Percentiles rank a stretch among this genome's conserved stretches.
Conservation (phyloP, 2,113 vertebrate species). For the Lophotis ruficrista region DNA sequence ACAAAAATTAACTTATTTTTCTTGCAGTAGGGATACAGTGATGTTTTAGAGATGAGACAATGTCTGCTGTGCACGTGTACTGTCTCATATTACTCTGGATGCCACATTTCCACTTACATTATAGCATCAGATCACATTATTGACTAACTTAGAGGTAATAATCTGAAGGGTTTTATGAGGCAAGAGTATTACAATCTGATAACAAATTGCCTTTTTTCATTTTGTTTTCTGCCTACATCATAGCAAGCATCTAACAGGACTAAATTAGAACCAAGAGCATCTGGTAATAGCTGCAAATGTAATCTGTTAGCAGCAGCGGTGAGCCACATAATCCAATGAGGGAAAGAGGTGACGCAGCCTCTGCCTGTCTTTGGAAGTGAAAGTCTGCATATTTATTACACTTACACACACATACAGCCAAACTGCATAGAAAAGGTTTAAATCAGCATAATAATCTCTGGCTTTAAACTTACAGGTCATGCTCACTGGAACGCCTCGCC, state of each 20-base stretch:
- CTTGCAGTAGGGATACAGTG: background rate
- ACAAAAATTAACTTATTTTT: background rate
- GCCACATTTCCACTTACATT: background rate
- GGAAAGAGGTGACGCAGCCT: background rate
- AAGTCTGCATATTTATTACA: background rate
- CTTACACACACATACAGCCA: background rate
- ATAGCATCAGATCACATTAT: background rate
- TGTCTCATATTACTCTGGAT: background rate
- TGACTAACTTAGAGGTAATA: background rate
- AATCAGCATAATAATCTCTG: background rate
- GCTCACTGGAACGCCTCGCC: accelerated
- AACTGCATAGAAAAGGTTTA: background rate
- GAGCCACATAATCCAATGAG: background rate
- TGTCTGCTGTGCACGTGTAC: background rate
- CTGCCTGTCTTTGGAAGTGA: background rate
- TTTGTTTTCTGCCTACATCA: background rate
- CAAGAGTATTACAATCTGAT: background rate
- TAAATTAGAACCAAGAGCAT: background rate
- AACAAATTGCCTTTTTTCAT: background rate
- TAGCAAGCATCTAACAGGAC: background rate
- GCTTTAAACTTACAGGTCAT: background rate
- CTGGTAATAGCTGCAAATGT: background rate
- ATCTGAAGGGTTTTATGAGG: background rate
- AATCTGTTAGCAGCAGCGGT: background rate
- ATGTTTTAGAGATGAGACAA: background rate